Evolutionary conservation across 2,888 invertebrate species (phyloP).

Genomic region (Dyspetes luteomarginatus): DNA sequence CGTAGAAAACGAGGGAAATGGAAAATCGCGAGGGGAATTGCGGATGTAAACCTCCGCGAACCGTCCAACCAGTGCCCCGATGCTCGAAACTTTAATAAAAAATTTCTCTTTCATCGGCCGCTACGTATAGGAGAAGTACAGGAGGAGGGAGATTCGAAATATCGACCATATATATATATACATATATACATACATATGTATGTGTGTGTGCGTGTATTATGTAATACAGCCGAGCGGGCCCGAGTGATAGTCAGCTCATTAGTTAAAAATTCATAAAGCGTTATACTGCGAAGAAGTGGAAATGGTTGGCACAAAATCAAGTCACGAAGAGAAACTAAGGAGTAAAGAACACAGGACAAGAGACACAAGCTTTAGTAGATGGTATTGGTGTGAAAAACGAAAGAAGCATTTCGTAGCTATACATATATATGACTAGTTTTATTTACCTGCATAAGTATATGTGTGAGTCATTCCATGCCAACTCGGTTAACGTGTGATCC

Average conservation of each 20-base stretch:
- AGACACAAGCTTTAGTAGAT: conserved; percentile 15
- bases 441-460: too few relatives aligned
- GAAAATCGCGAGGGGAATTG: background rate
- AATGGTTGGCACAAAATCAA: conserved; percentile 30
- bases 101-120: conserved; percentile 40
- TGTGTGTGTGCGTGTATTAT: conserved; percentile 13
- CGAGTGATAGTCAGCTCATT: conserved; percentile 52
- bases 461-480: too few relatives aligned
- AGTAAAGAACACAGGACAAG: conserved; percentile 36
- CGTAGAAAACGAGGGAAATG: conserved; percentile 3
- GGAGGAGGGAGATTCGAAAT: too few relatives aligned
- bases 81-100: conserved; percentile 70
- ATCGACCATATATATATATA: background rate
- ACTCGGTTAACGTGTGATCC: too few relatives aligned
- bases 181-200: conserved; percentile 14
- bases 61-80: conserved; percentile 15
- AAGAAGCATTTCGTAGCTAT: conserved; percentile 9
- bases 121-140: too few relatives aligned
- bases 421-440: background rate
- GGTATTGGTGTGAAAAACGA: conserved; percentile 21
- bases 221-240: conserved; percentile 23
- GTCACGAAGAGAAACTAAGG: conserved; percentile 45
- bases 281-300: conserved; percentile 47
- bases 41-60: background rate
- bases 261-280: conserved; percentile 70